Conservation (phyloP, 2,797 vertebrate genomes). For the Pelodytes ibericus region DNA sequence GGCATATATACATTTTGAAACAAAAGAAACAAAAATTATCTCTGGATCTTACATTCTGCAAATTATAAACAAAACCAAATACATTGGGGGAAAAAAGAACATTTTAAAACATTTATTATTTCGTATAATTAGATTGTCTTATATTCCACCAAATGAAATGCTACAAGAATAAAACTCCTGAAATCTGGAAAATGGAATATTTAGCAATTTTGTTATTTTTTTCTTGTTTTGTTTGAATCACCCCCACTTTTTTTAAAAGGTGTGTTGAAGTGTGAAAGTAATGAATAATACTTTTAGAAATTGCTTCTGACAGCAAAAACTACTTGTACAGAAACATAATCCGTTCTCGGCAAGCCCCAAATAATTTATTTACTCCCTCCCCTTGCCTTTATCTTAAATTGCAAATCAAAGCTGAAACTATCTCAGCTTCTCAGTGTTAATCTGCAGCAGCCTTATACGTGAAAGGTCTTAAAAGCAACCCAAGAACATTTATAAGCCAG, state of each 20-base stretch:
- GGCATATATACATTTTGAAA: no score
- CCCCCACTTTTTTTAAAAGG: neutral
- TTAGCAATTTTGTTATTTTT: no score
- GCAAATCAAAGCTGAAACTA: constrained; percentile 39
- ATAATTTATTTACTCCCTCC: neutral
- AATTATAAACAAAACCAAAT: no score
- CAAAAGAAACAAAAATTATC: no score
- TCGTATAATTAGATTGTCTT: no score
- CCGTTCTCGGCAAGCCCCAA: constrained; percentile 8
- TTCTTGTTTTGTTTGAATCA: no score
- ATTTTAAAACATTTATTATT: no score
- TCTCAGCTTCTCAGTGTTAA: constrained; percentile 27
- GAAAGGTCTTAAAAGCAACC: constrained; percentile 40
- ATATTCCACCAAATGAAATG: no score
- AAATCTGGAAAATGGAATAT: no score
- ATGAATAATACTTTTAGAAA: constrained; percentile 50
- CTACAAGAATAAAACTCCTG: no score
- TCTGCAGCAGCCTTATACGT: constrained; percentile 5
- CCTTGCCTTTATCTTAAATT: constrained; percentile 41
- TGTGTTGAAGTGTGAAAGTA: constrained; percentile 24
- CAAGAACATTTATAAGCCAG: neutral
- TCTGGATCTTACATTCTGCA: no score
- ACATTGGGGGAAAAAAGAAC: no score
- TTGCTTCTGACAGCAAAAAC: constrained; percentile 56
- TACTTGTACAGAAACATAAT: constrained; percentile 1